phyloP scores from a whole-genome alignment of 2,888 invertebrate genomes.

The Drosophila sordidula region DNA sequence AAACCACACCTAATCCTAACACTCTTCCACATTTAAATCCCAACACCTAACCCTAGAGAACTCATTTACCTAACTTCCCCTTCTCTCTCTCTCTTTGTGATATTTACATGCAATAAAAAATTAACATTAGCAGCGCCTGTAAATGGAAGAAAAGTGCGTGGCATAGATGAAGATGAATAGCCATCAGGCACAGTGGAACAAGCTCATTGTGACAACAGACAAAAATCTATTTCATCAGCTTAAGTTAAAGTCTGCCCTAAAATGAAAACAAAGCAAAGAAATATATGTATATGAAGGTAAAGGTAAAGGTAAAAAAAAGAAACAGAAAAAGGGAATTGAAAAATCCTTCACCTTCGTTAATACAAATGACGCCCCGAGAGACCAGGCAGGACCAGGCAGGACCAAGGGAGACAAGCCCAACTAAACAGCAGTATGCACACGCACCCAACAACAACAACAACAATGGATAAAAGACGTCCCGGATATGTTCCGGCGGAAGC shows the following conservation, averaged over 20 bases:
- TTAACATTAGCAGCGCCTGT: constrained; percentile 12
- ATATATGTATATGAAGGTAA: background rate
- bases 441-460: constrained; percentile 33
- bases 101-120: constrained; percentile 82
- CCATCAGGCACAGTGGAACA: constrained; percentile 39
- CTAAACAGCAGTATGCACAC: constrained; percentile 55
- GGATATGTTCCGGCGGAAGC: constrained; percentile 64
- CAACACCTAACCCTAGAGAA: background rate
- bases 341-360: constrained; percentile 82
- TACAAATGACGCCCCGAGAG: constrained; percentile 84
- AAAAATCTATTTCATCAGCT: constrained; percentile 17
- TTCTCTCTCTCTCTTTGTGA: constrained; percentile 1
- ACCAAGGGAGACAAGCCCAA: constrained; percentile 6
- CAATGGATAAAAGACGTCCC: constrained; percentile 42
- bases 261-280: constrained; percentile 47
- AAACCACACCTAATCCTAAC: no score
- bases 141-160: constrained; percentile 46
- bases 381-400: constrained; percentile 29
- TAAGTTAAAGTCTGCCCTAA: constrained; percentile 8
- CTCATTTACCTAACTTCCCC: background rate
- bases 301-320: constrained; percentile 11
- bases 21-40: no score
- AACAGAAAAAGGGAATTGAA: constrained; percentile 62
- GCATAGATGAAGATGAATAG: constrained; percentile 64
- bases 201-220: constrained; percentile 3